phyloP scores from a whole-genome alignment of 2,797 vertebrate species.

The Macropodus opercularis region DNA sequence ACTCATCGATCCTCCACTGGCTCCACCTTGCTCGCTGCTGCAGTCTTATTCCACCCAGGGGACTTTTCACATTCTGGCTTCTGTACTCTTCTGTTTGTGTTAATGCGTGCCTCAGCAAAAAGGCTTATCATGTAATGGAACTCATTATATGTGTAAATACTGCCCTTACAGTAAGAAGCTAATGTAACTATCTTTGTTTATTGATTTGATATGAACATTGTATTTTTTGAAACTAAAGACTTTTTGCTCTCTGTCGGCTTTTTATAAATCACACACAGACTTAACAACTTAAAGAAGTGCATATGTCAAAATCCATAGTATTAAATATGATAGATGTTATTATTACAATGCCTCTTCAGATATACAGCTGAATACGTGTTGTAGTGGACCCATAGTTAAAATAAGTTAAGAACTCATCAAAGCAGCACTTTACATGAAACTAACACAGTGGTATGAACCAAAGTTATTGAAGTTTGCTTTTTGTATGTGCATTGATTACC shows the following conservation, averaged over 20 bases:
- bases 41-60: constrained; percentile 57
- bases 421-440: constrained; percentile 2
- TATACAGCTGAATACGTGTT: constrained; percentile 24
- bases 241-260: constrained; percentile 26
- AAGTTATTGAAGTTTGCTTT: not conserved
- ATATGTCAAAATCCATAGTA: constrained; percentile 37
- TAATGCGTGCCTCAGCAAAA: constrained; percentile 32
- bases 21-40: constrained; percentile 67
- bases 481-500: too few relatives aligned
- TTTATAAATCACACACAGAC: constrained; percentile 21
- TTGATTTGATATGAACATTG: constrained; percentile 14
- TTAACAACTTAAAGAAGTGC: constrained; percentile 11
- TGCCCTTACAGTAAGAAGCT: not conserved
- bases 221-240: constrained; percentile 43
- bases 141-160: constrained; percentile 45
- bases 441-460: not conserved
- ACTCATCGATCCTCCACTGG: constrained; percentile 59
- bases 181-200: constrained; percentile 18
- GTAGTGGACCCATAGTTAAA: not conserved
- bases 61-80: constrained; percentile 34
- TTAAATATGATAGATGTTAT: constrained; percentile 62
- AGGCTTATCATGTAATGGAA: constrained; percentile 9
- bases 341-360: constrained; percentile 33
- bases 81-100: constrained; percentile 29
- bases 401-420: constrained; percentile 1